Base-by-base conservation (phyloP, 2,113 vertebrate genomes). In the Ameiurus melas region DNA sequence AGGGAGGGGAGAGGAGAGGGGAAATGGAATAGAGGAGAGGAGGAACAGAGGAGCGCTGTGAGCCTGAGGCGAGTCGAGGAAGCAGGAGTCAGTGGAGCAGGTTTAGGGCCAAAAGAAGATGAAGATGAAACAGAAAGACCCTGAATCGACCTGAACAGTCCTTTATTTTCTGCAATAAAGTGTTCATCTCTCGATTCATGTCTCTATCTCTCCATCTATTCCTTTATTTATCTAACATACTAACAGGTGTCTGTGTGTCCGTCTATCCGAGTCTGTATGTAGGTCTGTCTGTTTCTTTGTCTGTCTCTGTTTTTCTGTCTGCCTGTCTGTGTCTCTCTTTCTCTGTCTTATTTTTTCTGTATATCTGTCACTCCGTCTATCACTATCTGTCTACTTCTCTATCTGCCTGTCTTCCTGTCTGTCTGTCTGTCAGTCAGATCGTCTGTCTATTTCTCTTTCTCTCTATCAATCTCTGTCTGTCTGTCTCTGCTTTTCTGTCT, bases 1-100 rank as follows among this genome's bases (percentile, higher is more conserved):
- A 88, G 92, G 57, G 88, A 93, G 91, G 95, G 95, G 95, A 95
- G 95, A 94, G 92, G 86, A 82, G 14, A 89, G 91, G 83, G 83
- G 91, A 91, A 66, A 92, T 90, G 89, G 84, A 20, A 87, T 91
- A 78, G 71, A 77, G 70, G 27, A 84, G 22, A 22, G 51, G 68
- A 68, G n/a, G 25, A 30, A 66, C 16, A 4, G 43, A 84, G 33
- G 85, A 80, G 43, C 19, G 36, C 25, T 27, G 22, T 17, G 58
- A 87, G 70, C 80, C 80, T 25, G 19, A 82, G 80, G 80, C 80
- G 4, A 83, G 33, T 2, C 0, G 51, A 80, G 47, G 47, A 78
- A 27, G 9, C 53, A 33, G 30, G 71, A 82, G 82, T 60, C 30
- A 62, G 33, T 83, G 33, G 57, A 39, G 80, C 30, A 62, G 80